Evolutionary conservation across 2,113 vertebrate genomes (phyloP), one percentile per base, ranked within the genome.

Genomic region (Atrichornis clamosus): DNA sequence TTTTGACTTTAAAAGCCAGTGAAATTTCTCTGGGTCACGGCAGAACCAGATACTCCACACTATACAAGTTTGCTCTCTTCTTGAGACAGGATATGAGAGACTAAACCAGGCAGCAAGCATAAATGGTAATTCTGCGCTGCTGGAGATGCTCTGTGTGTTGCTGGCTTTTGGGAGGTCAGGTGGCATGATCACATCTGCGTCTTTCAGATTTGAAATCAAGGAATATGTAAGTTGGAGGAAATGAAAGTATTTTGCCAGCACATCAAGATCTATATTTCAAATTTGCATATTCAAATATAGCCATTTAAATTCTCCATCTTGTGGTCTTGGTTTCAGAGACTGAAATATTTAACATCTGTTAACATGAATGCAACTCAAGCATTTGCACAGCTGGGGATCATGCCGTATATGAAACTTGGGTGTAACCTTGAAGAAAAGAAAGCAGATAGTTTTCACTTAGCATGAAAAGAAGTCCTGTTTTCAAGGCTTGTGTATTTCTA

Each of bases 121-220:
- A 26, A 59, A 10, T 3, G 8, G 26, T 30, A 26, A 7, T 44
- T 68, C 28, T 21, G 27, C 64, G 50, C 18, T 76, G 47, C 58
- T 73, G 53, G 63, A 80, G n/a, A 30, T 64, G 39, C 13, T n/a
- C 37, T n/a, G 33, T 11, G 7, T 64, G 10, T 32, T 69, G n/a
- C 10, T 49, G 50, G 22, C 28, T 15, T 13, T 32, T 59, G 50
- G 42, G 30, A 84, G 28, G 27, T 55, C 39, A 39, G 72, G 14
- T 39, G 55, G 30, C 27, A 5, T 3, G 10, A 17, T 20, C 0
- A 2, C 46, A 32, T 50, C 10, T 4, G 0, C 13, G 75, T 41
- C 35, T 55, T 52, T 35, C 15, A 33, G 9, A 17, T 23, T 33
- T 41, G 67, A 60, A 49, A 60, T 64, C 33, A 44, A 80, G 26